Percentiles rank a stretch among this genome's conserved stretches.
Evolutionary conservation across 2,888 invertebrate genomes (phyloP).

Genomic region (Allygus modestus): DNA sequence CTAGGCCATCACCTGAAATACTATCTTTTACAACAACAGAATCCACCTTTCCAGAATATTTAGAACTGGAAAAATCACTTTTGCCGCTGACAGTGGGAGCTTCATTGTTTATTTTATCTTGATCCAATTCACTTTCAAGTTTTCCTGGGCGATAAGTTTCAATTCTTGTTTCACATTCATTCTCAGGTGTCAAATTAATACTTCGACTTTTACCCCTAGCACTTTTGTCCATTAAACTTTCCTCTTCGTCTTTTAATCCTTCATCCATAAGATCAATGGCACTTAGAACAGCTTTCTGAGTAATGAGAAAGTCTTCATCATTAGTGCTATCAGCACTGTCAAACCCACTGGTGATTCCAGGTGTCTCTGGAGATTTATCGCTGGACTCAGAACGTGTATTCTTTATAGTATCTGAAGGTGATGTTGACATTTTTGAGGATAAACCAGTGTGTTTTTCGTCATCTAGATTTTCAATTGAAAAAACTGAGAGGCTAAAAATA

Average conservation of each 20-base stretch:
- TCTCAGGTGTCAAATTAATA: background rate
- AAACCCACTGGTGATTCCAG: background rate
- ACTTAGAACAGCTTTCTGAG: conserved; percentile 27
- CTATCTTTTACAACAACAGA: no score
- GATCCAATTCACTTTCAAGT: background rate
- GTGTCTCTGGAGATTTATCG: background rate
- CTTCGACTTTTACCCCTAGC: background rate
- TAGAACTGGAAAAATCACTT: background rate
- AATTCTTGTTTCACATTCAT: background rate
- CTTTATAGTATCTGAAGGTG: background rate
- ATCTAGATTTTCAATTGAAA: background rate
- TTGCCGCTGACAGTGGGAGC: background rate
- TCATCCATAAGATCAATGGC: conserved; percentile 14
- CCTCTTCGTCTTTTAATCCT: conserved; percentile 13
- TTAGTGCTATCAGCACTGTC: conserved; percentile 43
- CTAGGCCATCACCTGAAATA: no score
- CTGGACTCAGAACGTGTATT: background rate
- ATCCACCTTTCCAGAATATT: no score
- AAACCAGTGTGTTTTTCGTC: background rate
- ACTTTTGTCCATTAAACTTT: background rate
- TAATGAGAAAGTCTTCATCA: conserved; percentile 1
- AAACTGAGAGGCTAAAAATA: background rate
- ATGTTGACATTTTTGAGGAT: background rate
- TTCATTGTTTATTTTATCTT: background rate
- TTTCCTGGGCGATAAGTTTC: no score